Evolutionary conservation across 2,888 invertebrate species (phyloP).

Genomic region (Thelaira solivaga): DNA sequence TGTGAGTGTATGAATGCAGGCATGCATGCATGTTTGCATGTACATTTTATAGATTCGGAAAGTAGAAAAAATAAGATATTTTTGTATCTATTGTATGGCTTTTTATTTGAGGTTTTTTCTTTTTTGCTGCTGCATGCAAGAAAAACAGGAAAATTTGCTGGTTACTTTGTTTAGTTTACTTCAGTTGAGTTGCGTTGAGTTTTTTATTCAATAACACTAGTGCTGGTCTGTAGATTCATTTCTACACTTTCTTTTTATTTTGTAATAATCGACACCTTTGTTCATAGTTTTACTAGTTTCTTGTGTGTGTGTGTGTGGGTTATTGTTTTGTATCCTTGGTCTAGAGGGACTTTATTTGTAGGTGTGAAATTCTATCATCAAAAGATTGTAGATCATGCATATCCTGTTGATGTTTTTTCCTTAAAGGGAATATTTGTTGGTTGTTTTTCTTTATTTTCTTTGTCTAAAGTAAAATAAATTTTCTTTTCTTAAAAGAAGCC

Average conservation of each 20-base stretch:
- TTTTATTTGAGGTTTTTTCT: conserved; percentile 33
- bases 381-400: conserved; percentile 68
- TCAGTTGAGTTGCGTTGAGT: not conserved
- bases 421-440: too few species aligned
- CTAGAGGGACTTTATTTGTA: conserved; percentile 65
- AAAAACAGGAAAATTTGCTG: conserved; percentile 9
- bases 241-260: conserved; percentile 25
- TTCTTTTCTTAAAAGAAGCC: conserved; percentile 37
- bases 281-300: too few species aligned
- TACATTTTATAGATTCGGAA: too few species aligned
- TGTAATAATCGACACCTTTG: conserved; percentile 56
- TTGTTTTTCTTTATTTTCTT: conserved; percentile 21
- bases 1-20: conserved; percentile 25
- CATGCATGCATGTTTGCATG: conserved; percentile 4
- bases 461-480: conserved; percentile 13
- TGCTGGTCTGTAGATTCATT: conserved; percentile 6
- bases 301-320: conserved; percentile 7
- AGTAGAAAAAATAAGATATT: too few species aligned
- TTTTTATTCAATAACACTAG: not conserved
- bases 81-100: conserved; percentile 21
- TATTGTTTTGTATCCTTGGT: conserved; percentile 18
- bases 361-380: conserved; percentile 72
- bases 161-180: not conserved
- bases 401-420: conserved; percentile 69
- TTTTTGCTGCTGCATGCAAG: conserved; percentile 12